A percentile compares a stretch with the other conserved stretches of the same genome.
These are phyloP conservation scores for Pomatorhinus ruficollis DNA, from an alignment of 2,113 vertebrate species.

Conservation along the genomic window DNA sequence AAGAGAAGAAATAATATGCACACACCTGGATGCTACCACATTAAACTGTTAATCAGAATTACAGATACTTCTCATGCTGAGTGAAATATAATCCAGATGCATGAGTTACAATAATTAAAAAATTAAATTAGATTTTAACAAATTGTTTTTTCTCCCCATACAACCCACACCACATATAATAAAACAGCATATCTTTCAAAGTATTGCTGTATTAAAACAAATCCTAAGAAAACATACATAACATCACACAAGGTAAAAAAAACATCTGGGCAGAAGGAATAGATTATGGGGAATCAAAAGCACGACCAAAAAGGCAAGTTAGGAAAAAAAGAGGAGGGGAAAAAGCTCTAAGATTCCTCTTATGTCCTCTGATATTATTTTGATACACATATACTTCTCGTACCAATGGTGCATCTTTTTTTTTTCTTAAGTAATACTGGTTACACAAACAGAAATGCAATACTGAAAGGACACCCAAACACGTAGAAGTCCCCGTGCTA, in stretches of 20 bases:
- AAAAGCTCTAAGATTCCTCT: neutral
- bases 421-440: neutral
- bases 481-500: rapidly evolving
- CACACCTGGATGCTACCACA: neutral
- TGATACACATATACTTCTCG: neutral
- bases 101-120: neutral
- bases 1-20: neutral
- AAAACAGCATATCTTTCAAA: neutral
- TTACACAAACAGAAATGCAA: neutral
- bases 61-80: neutral
- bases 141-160: neutral
- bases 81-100: neutral
- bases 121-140: neutral
- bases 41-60: neutral
- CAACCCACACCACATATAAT: neutral
- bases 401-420: rapidly evolving
- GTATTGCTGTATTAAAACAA: neutral
- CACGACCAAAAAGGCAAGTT: neutral
- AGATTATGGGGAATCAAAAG: neutral
- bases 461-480: neutral
- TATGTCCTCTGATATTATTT: neutral
- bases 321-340: rapidly evolving
- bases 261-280: neutral
- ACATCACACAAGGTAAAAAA: neutral
- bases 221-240: neutral